Base-by-base conservation (phyloP, 2,113 vertebrate genomes). In the Corynorhinus townsendii region DNA sequence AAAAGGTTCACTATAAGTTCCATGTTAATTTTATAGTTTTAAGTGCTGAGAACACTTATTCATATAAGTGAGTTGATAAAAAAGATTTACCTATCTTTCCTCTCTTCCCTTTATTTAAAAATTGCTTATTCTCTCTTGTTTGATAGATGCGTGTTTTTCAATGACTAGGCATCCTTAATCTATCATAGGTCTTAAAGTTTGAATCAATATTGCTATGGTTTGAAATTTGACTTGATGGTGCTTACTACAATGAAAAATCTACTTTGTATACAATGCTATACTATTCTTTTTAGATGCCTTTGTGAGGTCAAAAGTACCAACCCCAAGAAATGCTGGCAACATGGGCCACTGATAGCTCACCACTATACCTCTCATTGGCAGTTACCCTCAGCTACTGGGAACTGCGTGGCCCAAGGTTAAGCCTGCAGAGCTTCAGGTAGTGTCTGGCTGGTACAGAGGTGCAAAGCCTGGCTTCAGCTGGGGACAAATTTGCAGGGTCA, bases 1-100 rank as follows among this genome's bases (percentile, higher is more conserved):
- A 68, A 90, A 90, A 62, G 12, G 1, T 20, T 66, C 24, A 30
- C 24, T 14, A 68, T 91, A 86, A 84, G 19, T 40, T 30, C 9
- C 30, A 12, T 73, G 88, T 95, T 83, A 33, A 49, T 19, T 93
- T 95, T 89, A 71, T 71, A 66, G 33, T 56, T 93, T 93, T 38
- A 75, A 62, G 7, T 80, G 26, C 47, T 54, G 16, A 89, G 47
- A 73, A 35, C 17, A 59, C 26, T 71, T 87, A 17, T 73, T 92
- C 35, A 69, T 35, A 54, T 54, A 82, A 77, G 45, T 52, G 40
- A 59, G 20, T 52, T 87, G 43, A 66, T 68, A 33, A 91, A 86
- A 86, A 87, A 30, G 10, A 84, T 86, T 43, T 85, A 35, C 64
- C 5, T 88, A 24, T n/a, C 11, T 30, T 85, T 68, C 30, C 24